Conservation (phyloP, 2,113 vertebrate species). For the Echinops telfairi region DNA sequence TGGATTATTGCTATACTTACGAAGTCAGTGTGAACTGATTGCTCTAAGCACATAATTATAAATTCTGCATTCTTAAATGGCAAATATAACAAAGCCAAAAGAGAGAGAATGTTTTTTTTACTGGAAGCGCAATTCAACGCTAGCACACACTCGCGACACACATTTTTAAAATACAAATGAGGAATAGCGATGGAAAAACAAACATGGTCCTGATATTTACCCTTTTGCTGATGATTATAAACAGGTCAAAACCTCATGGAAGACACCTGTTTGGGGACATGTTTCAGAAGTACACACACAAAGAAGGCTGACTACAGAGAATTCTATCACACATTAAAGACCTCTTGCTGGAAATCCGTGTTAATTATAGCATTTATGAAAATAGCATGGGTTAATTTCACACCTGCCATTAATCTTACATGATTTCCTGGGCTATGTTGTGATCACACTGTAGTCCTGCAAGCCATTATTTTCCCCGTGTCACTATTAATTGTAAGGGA, state of each 20-base stretch:
- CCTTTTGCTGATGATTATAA: constrained; percentile 22
- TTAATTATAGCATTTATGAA: constrained; percentile 75
- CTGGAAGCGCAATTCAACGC: constrained; percentile 76
- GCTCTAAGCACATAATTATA: constrained; percentile 84
- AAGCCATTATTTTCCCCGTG: constrained; percentile 34
- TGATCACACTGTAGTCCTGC: constrained; percentile 66
- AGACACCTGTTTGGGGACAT: background rate
- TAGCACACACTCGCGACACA: background rate
- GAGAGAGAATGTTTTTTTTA: constrained; percentile 63
- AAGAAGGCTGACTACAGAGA: constrained; percentile 48
- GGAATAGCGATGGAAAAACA: constrained; percentile 35
- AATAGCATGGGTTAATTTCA: constrained; percentile 76
- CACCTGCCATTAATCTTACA: constrained; percentile 78
- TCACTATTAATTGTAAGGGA: constrained; percentile 72
- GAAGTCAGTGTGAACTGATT: constrained; percentile 81
- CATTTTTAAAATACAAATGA: constrained; percentile 61
- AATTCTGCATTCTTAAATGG: constrained; percentile 83
- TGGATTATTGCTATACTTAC: constrained; percentile 84
- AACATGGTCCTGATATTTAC: background rate
- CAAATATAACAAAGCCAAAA: constrained; percentile 78
- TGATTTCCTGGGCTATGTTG: constrained; percentile 74
- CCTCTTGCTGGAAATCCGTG: constrained; percentile 74
- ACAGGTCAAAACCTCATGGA: constrained; percentile 24
- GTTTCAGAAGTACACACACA: constrained; percentile 46
- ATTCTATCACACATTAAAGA: constrained; percentile 43